Percentiles rank a stretch among this genome's conserved stretches.
Evolutionary conservation across 2,113 vertebrate genomes (phyloP).

Genomic region (Rhinogobius similis): DNA sequence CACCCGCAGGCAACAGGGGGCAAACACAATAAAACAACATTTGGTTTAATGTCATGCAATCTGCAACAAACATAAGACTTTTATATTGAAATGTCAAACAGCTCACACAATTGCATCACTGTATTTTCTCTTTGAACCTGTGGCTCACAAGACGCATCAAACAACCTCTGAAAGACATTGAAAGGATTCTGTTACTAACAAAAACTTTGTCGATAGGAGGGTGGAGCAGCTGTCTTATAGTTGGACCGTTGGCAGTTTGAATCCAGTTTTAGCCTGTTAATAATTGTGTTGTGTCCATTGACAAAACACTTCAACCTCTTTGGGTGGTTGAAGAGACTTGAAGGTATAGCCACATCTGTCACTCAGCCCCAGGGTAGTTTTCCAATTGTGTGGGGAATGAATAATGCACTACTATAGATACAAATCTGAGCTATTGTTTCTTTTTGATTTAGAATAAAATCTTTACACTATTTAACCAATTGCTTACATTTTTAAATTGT

Average conservation of each 20-base stretch:
- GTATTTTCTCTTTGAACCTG: not conserved
- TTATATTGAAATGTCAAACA: not conserved
- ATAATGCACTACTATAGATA: not conserved
- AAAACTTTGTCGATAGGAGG: not conserved
- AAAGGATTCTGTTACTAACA: not conserved
- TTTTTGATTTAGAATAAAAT: no score
- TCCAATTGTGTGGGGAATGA: not conserved
- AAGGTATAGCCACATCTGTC: no score
- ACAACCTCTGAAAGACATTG: not conserved
- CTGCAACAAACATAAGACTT: conserved; percentile 1
- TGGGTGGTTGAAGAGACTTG: not conserved
- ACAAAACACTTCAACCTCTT: not conserved
- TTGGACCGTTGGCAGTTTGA: not conserved
- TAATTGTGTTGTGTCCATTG: not conserved
- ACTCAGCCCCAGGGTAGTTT: not conserved
- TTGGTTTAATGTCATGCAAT: conserved; percentile 3
- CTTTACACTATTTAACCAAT: not conserved
- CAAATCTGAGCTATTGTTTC: not conserved
- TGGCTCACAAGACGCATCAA: not conserved
- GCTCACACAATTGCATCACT: not conserved
- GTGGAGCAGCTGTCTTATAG: not conserved
- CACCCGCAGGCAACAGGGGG: conserved; percentile 13
- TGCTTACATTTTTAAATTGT: not conserved
- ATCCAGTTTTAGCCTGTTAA: no score
- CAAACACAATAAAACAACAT: not conserved